phyloP scores from a whole-genome alignment of 1,140 invertebrate species.

The Pectinophora gossypiella region DNA sequence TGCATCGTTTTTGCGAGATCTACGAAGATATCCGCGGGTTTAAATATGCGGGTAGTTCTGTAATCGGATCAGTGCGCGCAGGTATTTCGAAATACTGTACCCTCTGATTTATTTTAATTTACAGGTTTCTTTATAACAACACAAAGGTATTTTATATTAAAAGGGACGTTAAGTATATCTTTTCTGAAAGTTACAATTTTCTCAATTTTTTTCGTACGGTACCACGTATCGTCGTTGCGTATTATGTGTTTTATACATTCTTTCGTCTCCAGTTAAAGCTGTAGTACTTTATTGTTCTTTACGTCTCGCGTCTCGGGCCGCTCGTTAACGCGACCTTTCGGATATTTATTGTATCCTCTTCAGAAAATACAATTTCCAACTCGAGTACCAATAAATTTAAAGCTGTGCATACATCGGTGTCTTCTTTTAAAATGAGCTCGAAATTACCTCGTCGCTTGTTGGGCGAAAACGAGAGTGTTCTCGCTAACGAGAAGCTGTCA shows the following conservation, averaged over 20 bases:
- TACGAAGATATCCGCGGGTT: constrained; percentile 44
- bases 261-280: constrained; percentile 43
- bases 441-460: constrained; percentile 15
- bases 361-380: constrained; percentile 68
- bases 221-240: neutral
- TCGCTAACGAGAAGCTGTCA: neutral
- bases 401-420: constrained; percentile 36
- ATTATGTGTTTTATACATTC: constrained; percentile 30
- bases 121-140: too few relatives aligned
- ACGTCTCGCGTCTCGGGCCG: constrained; percentile 44
- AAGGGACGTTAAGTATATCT: too few relatives aligned
- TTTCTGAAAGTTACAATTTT: too few relatives aligned
- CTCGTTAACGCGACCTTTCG: constrained; percentile 70
- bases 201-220: neutral
- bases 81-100: constrained; percentile 36
- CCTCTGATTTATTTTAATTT: too few relatives aligned
- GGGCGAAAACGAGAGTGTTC: constrained; percentile 4
- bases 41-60: constrained; percentile 45
- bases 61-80: constrained; percentile 44
- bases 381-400: constrained; percentile 60
- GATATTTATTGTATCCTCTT: constrained; percentile 70
- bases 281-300: constrained; percentile 60
- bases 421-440: constrained; percentile 14
- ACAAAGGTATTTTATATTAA: too few relatives aligned
- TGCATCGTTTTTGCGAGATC: constrained; percentile 51